Base-by-base conservation (phyloP, 2,888 invertebrate genomes). In the Tillus elongatus region DNA sequence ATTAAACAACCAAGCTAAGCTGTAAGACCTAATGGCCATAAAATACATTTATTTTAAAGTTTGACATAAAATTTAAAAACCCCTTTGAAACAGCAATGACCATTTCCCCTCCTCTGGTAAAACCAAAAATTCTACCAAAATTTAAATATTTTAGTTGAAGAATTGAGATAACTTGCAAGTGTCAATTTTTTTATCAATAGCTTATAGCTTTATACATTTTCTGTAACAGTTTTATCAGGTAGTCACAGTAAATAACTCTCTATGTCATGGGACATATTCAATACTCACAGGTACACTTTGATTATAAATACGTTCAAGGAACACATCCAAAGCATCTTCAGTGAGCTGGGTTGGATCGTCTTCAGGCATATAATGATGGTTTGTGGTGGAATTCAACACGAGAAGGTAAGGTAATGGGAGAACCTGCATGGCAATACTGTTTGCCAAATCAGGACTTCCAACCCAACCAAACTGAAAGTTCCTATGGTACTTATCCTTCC, bases 381-480 rank as follows among this genome's bases (percentile, higher is more conserved):
- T 87, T 2, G 91, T 89, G 9, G 85, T 84, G 1, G 93, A 85
- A 64, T 97, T 93, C 35, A 97, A 75, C 1, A 96, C 90, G 36
- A 97, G 69, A 36, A 96, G 65, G 64, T 85, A 83, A 0, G 96
- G 95, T 15, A 89, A 71, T 0, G 82, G 77, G 49, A 91, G 66
- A 44, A 82, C 77, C 43, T 79, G 79, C 86, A 96, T 88, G 8
- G 89, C 91, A 54, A 97, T 91, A 37, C 86, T 89, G 68, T 93
- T 95, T 8, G 90, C 91, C 45, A 96, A 71, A 36, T 91, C 89
- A 2, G 87, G 82, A 46, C 79, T 84, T 1, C 87, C 90, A 63
- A 91, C 79, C 95, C 95, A 97, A 26, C 93, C 92, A 69, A 97
- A 97, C 66, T 96, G 95, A 60, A 88, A 90, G 49, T 74, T 66